Base-by-base conservation (phyloP, 2,888 invertebrate species). In the Euzophera pinguis region DNA sequence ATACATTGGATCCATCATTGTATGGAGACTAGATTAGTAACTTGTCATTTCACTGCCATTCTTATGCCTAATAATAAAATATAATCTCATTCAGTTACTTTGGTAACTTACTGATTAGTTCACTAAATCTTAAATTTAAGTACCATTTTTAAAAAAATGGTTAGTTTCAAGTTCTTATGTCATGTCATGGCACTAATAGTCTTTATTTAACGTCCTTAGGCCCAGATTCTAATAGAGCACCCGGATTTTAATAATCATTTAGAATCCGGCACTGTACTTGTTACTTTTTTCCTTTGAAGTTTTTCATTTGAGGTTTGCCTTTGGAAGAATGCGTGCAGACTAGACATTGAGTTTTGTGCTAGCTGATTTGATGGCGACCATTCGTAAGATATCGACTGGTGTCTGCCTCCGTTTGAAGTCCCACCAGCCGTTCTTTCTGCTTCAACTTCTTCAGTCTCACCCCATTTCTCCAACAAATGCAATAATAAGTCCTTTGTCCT, bases 281-380 rank as follows among this genome's bases (percentile, higher is more conserved):
- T 74, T 57, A 72, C 59, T 77, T 84, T 87, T 67, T 86, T 88
- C 60, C 84, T 78, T 60, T 85, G 84, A 38, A 75, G 69, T 58
- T 90, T 89, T 57, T 89, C 90, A 42, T 88, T 86, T 14, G 91
- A 86, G 34, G 92, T 91, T 74, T 93, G 92, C 58, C 92, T 83
- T 81, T 95, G 94, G 78, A 95, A 96, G 85, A 95, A 96, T 53
- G 94, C 94, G 63, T 96, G 95, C 42, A 96, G 90, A 53, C 96
- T 95, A 63, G 94, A 95, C 90, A 96, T 95, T 7, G 96, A 94
- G 64, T 92, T 93, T 70, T 95, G 94, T 35, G 95, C 95, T 49
- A 96, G 84, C 57, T 93, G 93, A 63, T 95, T 94, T 16, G 93
- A 92, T 8, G 94, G 92, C 22, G 93, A 93, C 93, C 94, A 95